Conservation (phyloP, 2,113 vertebrate species). For the Enhydra lutris region DNA sequence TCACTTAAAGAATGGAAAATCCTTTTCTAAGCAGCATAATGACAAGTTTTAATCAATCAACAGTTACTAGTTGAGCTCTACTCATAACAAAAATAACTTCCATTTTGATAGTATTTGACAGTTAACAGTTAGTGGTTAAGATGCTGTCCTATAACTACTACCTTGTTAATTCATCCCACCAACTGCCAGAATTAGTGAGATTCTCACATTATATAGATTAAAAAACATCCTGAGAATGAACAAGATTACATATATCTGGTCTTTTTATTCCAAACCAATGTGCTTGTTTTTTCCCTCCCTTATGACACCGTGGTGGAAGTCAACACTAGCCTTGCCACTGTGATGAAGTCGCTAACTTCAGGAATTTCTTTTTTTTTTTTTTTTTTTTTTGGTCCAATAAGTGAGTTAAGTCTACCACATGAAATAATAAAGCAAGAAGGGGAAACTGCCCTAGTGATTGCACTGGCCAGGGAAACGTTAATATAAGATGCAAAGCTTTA, state of each 20-base stretch:
- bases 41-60: background rate
- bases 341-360: background rate
- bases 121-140: background rate
- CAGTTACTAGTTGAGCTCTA: background rate
- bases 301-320: background rate
- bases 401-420: background rate
- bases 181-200: background rate
- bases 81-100: background rate
- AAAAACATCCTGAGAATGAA: background rate
- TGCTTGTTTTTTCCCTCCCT: rapidly evolving
- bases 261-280: background rate
- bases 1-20: background rate
- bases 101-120: background rate
- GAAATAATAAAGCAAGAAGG: background rate
- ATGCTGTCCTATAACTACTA: background rate
- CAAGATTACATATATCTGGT: background rate
- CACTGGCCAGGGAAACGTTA: background rate
- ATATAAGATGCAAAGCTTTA: background rate
- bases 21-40: background rate
- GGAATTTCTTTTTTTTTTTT: too few relatives aligned
- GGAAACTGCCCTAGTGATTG: background rate
- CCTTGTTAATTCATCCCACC: background rate
- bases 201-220: background rate
- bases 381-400: background rate
- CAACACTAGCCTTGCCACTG: background rate